Base-by-base conservation (phyloP, 92 coral and sea anemone species). In the Parazoanthus darwini region DNA sequence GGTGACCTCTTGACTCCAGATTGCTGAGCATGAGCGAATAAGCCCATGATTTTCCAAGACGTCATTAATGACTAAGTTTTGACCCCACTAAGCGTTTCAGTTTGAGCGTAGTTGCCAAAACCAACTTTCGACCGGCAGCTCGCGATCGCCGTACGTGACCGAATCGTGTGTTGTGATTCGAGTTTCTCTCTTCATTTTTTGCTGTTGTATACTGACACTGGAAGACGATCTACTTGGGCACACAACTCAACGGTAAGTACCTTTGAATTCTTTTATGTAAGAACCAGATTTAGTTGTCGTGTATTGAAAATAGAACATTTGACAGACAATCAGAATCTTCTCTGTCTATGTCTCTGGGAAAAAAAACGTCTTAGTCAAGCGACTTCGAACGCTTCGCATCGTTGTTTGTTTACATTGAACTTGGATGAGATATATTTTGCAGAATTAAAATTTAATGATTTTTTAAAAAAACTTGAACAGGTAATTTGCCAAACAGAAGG, bases 1-100 rank as follows among this genome's bases (percentile, higher is more conserved):
- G 38, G 75, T 84, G 87, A 84, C 87, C 87, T 84, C 46, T 84
- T 84, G 87, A 83, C 87, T 44, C 87, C 44, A 71, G 66, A 14
- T 74, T 48, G 87, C 87, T 71, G 78, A 48, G 87, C 87, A 84
- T 83, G 78, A 25, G 78, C 74, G 77, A 83, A 83, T 63, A 78
- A 78, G 66, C 67, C 43, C 65, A 29, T 43, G 23, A 65, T 38
- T 82, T 67, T 82, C 37, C 16, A 43, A 71, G 79, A 84, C 78
- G 87, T 84, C 87, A 84, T 72, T 76, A 56, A 54, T 84, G 79
- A 83, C 87, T 4, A 83, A 70, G 54, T 66, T 43, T 66, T 42
- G 38, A 58, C 25, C 42, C 59, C 65, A 83, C 77, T 56, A 50
- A 83, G 77, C 74, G 87, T 51, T 46, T 25, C 51, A 46, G 63